Conservation (phyloP, 2,797 vertebrate species). For the Lepidocolaptes lacrymiger region DNA sequence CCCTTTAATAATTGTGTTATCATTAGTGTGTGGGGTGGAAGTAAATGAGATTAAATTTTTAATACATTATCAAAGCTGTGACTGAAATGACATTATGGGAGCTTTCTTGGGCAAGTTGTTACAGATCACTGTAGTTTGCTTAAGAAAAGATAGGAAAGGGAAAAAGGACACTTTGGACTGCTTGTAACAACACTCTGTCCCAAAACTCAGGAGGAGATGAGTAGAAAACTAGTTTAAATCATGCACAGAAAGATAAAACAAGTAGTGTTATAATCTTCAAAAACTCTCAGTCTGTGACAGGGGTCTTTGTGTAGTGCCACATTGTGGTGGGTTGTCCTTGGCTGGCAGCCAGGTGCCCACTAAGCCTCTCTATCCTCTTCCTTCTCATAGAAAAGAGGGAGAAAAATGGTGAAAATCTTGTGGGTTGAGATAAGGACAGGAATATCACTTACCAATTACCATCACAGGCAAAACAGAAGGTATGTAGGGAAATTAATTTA, state of each 20-base stretch:
- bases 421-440: background rate
- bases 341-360: background rate
- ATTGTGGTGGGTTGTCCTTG: background rate
- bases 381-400: background rate
- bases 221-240: background rate
- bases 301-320: background rate
- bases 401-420: background rate
- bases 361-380: background rate
- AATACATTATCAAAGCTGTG: background rate
- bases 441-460: background rate
- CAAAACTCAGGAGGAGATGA: background rate
- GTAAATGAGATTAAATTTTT: background rate
- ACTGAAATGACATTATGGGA: background rate
- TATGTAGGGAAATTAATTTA: background rate
- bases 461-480: background rate
- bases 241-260: background rate
- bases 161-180: background rate
- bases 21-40: background rate
- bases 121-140: background rate
- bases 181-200: background rate
- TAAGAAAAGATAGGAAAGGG: background rate
- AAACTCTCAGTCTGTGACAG: background rate
- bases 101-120: background rate
- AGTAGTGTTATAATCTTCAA: background rate
- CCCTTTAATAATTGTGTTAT: background rate